Base-by-base conservation (phyloP, 2,888 invertebrate genomes). In the Chymomyza fuscimana region DNA sequence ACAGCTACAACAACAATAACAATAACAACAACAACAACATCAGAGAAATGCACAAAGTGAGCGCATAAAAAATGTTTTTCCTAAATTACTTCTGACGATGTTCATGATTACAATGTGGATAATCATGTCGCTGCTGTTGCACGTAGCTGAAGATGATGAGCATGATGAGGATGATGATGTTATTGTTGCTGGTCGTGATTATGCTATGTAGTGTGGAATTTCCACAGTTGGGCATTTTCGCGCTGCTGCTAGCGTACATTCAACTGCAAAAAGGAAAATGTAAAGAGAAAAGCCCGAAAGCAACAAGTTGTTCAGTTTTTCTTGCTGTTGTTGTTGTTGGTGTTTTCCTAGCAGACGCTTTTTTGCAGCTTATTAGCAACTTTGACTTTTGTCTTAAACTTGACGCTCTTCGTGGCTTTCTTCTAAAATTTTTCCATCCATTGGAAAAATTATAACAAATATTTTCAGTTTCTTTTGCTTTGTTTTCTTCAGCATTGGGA, bases 51-150 rank as follows among this genome's bases (percentile, higher is more conserved):
- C 59, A 71, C 64, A 69, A 72, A 78, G 74, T 67, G 69, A 77
- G 77, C 75, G 69, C 70, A 76, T 78, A 79, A 64, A 75, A 72
- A 77, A 77, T 63, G 67, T 73, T 78, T 82, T 76, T 84, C 68
- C 75, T 74, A 86, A 88, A 82, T 87, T 86, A 88, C 88, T 88
- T 86, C 86, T 86, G 86, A 88, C 87, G 76, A 79, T 67, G 67
- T 66, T 69, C 59, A 77, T 67, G 72, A 71, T 74, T 68, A 76
- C 69, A 72, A 72, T 72, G 40, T 12, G 40, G 40, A 46, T 46
- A 12, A 40, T 40, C 40, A 40, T 32, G 32, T 32, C 32, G 73
- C 22, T 54, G 36, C n/a, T 73, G 70, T 40, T 40, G 40, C 40
- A 40, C 40, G 40, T 40, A 40, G 40, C 10, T 10, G 40, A 4